phyloP scores from a whole-genome alignment of 2,888 invertebrate genomes.

The Bellardia bayeri region DNA sequence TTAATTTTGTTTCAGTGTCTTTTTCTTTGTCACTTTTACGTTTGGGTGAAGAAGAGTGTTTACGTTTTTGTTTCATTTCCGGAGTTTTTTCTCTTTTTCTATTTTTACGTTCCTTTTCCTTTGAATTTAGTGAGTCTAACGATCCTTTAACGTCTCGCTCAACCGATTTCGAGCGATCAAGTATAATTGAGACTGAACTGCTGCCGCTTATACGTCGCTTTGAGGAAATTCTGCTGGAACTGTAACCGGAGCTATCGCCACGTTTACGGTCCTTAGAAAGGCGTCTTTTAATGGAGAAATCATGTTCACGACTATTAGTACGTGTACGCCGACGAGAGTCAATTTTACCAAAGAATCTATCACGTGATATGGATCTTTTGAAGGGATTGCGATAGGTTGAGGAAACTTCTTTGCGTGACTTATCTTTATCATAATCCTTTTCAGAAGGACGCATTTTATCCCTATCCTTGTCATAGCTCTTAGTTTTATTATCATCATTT shows the following conservation, averaged over 20 bases:
- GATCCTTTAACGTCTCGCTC: constrained; percentile 53
- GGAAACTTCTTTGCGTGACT: constrained; percentile 23
- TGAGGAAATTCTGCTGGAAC: constrained; percentile 59
- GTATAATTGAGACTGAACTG: constrained; percentile 27
- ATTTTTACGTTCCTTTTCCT: constrained; percentile 48
- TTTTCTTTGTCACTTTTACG: constrained; percentile 32
- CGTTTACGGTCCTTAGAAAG: constrained; percentile 49
- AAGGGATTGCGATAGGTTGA: constrained; percentile 73
- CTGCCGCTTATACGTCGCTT: constrained; percentile 57
- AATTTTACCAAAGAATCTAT: constrained; percentile 62
- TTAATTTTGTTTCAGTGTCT: constrained; percentile 1
- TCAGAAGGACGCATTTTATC: constrained; percentile 14
- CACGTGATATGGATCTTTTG: constrained; percentile 72
- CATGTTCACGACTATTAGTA: constrained; percentile 65
- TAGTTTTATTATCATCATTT: constrained; percentile 36
- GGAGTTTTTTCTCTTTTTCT: constrained; percentile 32
- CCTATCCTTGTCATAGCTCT: background rate
- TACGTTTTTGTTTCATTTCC: constrained; percentile 35
- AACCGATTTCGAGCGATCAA: constrained; percentile 66
- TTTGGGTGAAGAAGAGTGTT: constrained; percentile 52
- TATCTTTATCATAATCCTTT: constrained; percentile 43
- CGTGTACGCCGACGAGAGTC: constrained; percentile 60
- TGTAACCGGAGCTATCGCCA: constrained; percentile 60
- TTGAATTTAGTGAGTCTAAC: constrained; percentile 32
- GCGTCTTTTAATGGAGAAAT: constrained; percentile 42